A percentile compares a stretch with the other conserved stretches of the same genome.
phyloP scores from a whole-genome alignment of 2,888 invertebrate species.

The Pandemis heparana region DNA sequence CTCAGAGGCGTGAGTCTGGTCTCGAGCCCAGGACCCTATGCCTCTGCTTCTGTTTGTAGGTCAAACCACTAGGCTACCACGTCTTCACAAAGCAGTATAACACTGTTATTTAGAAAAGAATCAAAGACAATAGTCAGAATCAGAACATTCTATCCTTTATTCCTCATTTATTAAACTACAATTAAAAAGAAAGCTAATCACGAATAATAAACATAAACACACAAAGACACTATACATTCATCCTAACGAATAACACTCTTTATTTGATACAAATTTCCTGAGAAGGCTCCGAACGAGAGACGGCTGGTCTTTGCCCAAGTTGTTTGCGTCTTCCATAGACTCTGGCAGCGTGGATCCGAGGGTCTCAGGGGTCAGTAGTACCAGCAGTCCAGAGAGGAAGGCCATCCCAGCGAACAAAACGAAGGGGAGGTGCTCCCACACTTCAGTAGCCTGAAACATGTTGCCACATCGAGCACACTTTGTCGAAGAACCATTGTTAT shows the following conservation, averaged over 20 bases:
- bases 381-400: slow-evolving; percentile 65
- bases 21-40: too few species aligned
- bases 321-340: slow-evolving; percentile 73
- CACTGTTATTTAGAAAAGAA: too few species aligned
- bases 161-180: too few species aligned
- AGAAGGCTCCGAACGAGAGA: not conserved
- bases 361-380: slow-evolving; percentile 78
- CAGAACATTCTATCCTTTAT: too few species aligned
- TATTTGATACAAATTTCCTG: not conserved
- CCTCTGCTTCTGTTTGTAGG: too few species aligned
- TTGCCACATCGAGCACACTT: too few species aligned
- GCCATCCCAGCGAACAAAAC: slow-evolving; percentile 73
- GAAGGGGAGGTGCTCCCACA: slow-evolving; percentile 59
- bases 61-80: too few species aligned
- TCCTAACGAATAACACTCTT: not conserved
- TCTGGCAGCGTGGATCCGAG: slow-evolving; percentile 72
- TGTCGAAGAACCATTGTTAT: too few species aligned
- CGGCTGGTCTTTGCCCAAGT: slow-evolving; percentile 12
- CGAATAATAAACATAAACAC: not conserved
- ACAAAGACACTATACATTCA: not conserved
- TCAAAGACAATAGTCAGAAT: too few species aligned
- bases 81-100: too few species aligned
- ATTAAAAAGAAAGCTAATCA: too few species aligned
- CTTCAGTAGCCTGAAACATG: slow-evolving; percentile 5
- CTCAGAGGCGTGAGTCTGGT: too few species aligned